phyloP scores from a whole-genome alignment of 2,797 vertebrate species.

The Muraenolepis orangiensis region DNA sequence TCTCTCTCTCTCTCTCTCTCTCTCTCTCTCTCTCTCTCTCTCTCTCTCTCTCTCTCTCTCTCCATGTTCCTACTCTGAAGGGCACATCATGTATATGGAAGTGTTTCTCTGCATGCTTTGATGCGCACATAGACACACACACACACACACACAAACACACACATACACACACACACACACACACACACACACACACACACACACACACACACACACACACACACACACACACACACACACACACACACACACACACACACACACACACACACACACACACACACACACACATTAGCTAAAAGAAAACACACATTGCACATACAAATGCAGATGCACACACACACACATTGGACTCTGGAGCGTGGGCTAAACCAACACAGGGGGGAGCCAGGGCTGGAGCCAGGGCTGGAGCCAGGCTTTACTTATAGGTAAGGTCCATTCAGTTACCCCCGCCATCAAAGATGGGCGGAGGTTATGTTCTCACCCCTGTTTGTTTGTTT shows the following conservation, averaged over 20 bases:
- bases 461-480: no score
- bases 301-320: no score
- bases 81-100: background rate
- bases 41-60: background rate
- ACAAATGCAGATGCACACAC: no score
- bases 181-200: slow-evolving; percentile 13
- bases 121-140: background rate
- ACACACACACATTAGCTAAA: slow-evolving; percentile 21
- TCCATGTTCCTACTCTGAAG: slow-evolving; percentile 17
- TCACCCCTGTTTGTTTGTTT: no score
- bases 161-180: slow-evolving; percentile 18
- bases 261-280: slow-evolving; percentile 13
- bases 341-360: no score
- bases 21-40: slow-evolving; percentile 13
- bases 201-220: slow-evolving; percentile 15
- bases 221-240: background rate
- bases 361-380: no score
- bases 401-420: no score
- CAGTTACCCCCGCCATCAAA: no score
- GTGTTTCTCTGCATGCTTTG: slow-evolving; percentile 1
- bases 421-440: no score
- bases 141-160: slow-evolving; percentile 1
- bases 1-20: slow-evolving; percentile 11
- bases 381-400: no score
- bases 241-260: background rate